Percentiles rank a stretch among this genome's conserved stretches.
phyloP scores from a whole-genome alignment of 2,113 vertebrate genomes.

The Telmatochromis sp. region DNA sequence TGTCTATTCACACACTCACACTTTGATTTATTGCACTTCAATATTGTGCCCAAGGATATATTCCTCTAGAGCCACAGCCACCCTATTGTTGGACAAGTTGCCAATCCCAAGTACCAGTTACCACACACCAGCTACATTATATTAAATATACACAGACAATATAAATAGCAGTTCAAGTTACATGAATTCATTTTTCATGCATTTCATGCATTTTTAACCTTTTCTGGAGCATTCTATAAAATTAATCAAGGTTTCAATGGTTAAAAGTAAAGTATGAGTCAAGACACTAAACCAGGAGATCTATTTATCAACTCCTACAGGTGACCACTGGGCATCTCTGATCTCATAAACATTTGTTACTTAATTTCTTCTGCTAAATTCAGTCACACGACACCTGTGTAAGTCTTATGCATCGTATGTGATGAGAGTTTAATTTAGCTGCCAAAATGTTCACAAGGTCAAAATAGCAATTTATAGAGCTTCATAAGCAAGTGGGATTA shows the following conservation, averaged over 20 bases:
- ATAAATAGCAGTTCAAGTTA: neutral
- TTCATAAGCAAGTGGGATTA: neutral
- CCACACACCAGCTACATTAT: neutral
- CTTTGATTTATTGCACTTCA: neutral
- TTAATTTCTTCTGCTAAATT: neutral
- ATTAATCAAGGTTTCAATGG: neutral
- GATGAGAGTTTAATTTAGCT: neutral
- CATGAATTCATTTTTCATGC: neutral
- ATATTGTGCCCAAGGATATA: neutral
- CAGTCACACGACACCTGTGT: neutral
- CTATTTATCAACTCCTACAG: neutral
- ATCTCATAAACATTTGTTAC: neutral
- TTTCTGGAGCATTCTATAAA: neutral
- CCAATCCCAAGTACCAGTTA: neutral
- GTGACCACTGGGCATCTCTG: neutral
- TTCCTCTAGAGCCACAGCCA: neutral
- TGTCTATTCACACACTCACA: neutral
- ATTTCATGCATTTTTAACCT: neutral
- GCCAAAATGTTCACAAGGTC: neutral
- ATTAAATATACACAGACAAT: neutral
- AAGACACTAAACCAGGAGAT: neutral
- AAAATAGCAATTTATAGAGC: neutral
- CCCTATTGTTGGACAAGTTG: neutral
- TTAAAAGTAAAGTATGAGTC: neutral
- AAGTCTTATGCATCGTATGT: neutral